Conservation (phyloP, 2,113 vertebrate species). For the Spilogale gracilis region DNA sequence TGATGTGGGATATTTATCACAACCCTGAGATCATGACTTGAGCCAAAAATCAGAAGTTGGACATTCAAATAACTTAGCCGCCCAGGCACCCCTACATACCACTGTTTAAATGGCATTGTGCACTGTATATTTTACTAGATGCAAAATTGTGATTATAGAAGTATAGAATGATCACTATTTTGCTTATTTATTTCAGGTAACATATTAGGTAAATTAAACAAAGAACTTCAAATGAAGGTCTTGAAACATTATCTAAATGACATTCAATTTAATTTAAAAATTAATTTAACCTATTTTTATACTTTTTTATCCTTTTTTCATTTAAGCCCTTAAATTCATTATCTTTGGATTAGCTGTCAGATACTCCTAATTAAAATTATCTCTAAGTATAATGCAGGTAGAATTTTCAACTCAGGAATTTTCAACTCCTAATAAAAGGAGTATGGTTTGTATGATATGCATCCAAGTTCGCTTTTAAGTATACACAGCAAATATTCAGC, state of each 20-base stretch:
- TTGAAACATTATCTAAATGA: slow-evolving; percentile 74
- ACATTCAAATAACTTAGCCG: not conserved
- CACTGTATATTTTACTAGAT: not conserved
- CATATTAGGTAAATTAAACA: slow-evolving; percentile 48
- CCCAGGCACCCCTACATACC: not conserved
- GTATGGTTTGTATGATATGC: not conserved
- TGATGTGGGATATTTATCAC: not conserved
- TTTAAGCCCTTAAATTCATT: slow-evolving; percentile 59
- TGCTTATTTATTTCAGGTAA: slow-evolving; percentile 48
- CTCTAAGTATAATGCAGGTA: slow-evolving; percentile 32
- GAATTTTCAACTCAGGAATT: slow-evolving; percentile 36
- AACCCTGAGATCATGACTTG: not conserved
- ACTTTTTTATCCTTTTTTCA: slow-evolving; percentile 45
- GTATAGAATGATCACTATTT: not conserved
- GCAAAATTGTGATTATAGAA: not conserved
- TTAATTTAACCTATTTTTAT: slow-evolving; percentile 70
- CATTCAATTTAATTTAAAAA: slow-evolving; percentile 68
- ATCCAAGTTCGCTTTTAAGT: slow-evolving; percentile 58
- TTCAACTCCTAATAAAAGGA: too few species aligned
- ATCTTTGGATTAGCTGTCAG: slow-evolving; percentile 59
- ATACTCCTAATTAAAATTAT: slow-evolving; percentile 40
- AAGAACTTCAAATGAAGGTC: slow-evolving; percentile 54
- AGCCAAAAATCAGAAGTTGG: not conserved
- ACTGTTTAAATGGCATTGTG: not conserved
- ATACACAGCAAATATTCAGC: slow-evolving; percentile 53